A percentile compares a stretch with the other conserved stretches of the same genome.
These are phyloP conservation scores for Drosophila sp. DNA, from an alignment of 1,140 invertebrate genomes.

Conservation along the genomic window DNA sequence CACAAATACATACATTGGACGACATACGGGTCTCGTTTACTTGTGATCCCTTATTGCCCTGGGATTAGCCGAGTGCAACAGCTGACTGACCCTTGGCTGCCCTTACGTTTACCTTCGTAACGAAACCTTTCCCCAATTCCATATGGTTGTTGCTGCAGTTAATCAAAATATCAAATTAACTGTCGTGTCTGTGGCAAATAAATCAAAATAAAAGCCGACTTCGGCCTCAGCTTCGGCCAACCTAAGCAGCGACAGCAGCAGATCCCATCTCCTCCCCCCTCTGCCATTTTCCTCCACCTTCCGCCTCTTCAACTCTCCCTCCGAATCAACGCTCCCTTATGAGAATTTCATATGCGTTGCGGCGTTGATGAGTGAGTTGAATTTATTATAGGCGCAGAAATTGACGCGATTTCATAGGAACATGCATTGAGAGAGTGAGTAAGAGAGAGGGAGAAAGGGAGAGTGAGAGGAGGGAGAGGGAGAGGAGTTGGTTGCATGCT, in stretches of 20 bases:
- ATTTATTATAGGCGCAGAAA: conserved; percentile 75
- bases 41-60: background rate
- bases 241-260: conserved; percentile 8
- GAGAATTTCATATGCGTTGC: conserved; percentile 68
- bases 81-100: conserved; percentile 57
- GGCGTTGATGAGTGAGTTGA: conserved; percentile 70
- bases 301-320: conserved; percentile 3
- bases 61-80: conserved; percentile 34
- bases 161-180: conserved; percentile 84
- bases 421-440: background rate
- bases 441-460: conserved; percentile 2
- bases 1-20: background rate
- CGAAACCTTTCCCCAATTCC: conserved; percentile 10
- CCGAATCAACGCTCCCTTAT: conserved; percentile 60
- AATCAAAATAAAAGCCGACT: conserved; percentile 77
- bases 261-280: background rate
- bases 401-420: conserved; percentile 53
- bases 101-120: conserved; percentile 5
- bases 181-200: conserved; percentile 83
- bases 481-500: conserved; percentile 8
- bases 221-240: conserved; percentile 37
- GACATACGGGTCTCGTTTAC: background rate
- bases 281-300: background rate
- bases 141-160: conserved; percentile 65
- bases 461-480: background rate